Base-by-base conservation (phyloP, 2,113 vertebrate species). In the Dicrurus megarhynchus region DNA sequence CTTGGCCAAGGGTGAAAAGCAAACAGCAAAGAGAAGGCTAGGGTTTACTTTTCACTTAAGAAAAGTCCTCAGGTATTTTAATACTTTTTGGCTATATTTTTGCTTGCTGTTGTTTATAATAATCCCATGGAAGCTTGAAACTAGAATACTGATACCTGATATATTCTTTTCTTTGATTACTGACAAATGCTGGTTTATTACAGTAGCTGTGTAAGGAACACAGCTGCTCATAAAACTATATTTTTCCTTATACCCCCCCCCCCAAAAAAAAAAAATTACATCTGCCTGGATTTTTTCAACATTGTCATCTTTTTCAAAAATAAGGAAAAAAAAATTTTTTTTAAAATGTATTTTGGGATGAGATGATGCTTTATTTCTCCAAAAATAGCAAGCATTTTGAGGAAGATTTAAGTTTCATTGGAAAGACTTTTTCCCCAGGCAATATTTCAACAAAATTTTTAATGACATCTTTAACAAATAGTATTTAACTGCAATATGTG, bases 131-230 rank as follows among this genome's bases (percentile, higher is more conserved):
- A 94, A 91, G 35, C 59, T 74, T 93, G 67, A 90, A 93, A 94
- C 35, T 28, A 50, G 74, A 70, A 71, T 78, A 78, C 89, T 89
- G 76, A 78, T 90, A 93, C 32, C 23, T 42, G 88, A 87, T 84
- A 73, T 12, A 60, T 84, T 75, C 11, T 87, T 89, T 74, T 83
- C 30, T 93, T 84, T 80, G 41, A 41, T 77, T 86, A 57, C 65
- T 85, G 88, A 83, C 57, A 91, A 85, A 76, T 49, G 42, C 17
- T 74, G 82, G 92, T 91, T 91, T 94, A 79, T 87, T 79, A 90
- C 10, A 7, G 33, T 69, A 77, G 21, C 7, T 61, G 41, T 56
- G 13, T 74, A 71, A 82, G 57, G 87, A 94, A 56, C 52, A 75
- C 73, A 88, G 68, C 35, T 88, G 68, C 65, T 78, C 5, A 5